Percentiles rank a stretch among this genome's conserved stretches.
These are phyloP conservation scores for Mobula birostris DNA, from an alignment of 2,113 vertebrate genomes.

Conservation along the genomic window DNA sequence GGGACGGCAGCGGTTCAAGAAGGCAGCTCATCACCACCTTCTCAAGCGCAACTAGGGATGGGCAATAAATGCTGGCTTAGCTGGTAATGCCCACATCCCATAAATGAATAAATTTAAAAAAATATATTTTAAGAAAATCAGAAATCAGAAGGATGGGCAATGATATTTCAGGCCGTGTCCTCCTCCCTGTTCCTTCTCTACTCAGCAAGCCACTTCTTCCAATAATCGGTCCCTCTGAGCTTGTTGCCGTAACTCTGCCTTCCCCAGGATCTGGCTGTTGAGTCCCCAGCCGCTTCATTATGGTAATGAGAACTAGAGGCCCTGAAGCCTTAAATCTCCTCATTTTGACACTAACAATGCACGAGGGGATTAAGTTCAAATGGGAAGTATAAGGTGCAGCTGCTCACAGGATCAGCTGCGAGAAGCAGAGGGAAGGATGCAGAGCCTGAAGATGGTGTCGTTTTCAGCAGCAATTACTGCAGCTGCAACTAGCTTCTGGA, in stretches of 20 bases:
- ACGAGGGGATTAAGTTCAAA: constrained; percentile 18
- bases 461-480: constrained; percentile 12
- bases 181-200: background rate
- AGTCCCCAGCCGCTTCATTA: background rate
- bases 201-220: background rate
- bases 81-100: no score
- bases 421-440: background rate
- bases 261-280: background rate
- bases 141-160: no score
- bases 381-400: background rate
- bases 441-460: background rate
- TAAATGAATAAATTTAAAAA: no score
- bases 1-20: no score
- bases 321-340: background rate
- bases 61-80: no score
- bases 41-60: no score
- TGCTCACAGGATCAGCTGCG: background rate
- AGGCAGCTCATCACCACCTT: no score
- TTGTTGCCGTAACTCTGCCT: background rate
- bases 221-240: background rate
- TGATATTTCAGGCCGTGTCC: no score
- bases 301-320: constrained; percentile 6
- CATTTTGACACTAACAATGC: constrained; percentile 29
- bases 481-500: background rate
- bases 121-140: no score